These are phyloP conservation scores for Sebastes fasciatus DNA, from an alignment of 2,113 vertebrate genomes.

Conservation along the genomic window DNA sequence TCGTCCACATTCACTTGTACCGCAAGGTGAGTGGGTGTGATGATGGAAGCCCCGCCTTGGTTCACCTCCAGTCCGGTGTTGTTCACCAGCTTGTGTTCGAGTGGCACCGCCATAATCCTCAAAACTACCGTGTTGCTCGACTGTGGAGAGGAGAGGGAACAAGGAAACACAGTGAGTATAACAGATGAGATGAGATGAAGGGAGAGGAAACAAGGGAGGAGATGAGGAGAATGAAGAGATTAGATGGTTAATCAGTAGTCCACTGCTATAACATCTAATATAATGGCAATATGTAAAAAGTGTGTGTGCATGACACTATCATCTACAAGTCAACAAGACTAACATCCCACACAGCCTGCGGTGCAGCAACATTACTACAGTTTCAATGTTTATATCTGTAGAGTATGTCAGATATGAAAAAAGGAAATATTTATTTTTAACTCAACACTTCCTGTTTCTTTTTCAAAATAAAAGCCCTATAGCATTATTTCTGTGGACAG, in stretches of 20 bases:
- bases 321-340: no score
- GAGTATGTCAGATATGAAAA: no score
- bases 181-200: background rate
- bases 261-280: background rate
- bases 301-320: background rate
- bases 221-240: background rate
- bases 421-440: no score
- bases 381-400: no score
- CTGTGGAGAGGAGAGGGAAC: constrained; percentile 39
- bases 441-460: no score
- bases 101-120: constrained; percentile 84
- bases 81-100: constrained; percentile 85
- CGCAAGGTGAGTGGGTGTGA: constrained; percentile 84
- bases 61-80: constrained; percentile 84
- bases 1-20: constrained; percentile 83
- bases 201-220: background rate
- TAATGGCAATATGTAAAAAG: background rate
- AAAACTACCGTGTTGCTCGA: constrained; percentile 90
- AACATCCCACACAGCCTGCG: no score
- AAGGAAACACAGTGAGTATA: background rate
- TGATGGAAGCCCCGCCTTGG: constrained; percentile 83
- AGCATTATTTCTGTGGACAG: no score
- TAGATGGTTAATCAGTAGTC: background rate
- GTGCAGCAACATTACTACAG: no score
- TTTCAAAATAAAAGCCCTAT: no score